A percentile compares a stretch with the other conserved stretches of the same genome.
These are phyloP conservation scores for Calosoma granatense DNA, from an alignment of 1,140 invertebrate species.

Conservation along the genomic window DNA sequence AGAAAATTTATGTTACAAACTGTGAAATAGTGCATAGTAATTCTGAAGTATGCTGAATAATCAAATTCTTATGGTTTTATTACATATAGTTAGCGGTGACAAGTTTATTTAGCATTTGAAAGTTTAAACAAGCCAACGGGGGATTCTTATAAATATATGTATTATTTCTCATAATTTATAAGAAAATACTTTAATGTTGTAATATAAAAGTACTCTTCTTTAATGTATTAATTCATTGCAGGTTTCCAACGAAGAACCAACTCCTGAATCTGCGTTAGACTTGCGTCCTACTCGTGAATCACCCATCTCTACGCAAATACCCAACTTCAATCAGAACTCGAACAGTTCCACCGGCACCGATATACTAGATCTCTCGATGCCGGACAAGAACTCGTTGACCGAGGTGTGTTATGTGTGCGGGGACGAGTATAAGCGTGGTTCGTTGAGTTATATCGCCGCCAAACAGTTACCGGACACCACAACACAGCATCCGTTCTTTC, in stretches of 20 bases:
- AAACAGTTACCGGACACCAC: slow-evolving; percentile 41
- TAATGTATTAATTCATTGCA: no score
- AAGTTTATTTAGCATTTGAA: no score
- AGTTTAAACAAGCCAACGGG: no score
- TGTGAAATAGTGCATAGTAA: no score
- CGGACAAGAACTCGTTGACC: slow-evolving; percentile 79
- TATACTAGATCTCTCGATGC: slow-evolving; percentile 80
- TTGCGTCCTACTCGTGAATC: slow-evolving; percentile 44
- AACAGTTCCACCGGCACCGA: slow-evolving; percentile 42
- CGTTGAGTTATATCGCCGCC: slow-evolving; percentile 52
- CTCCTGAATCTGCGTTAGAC: slow-evolving; percentile 50
- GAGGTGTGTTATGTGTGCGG: slow-evolving; percentile 84
- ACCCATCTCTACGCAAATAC: slow-evolving; percentile 17
- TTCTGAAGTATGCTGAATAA: no score
- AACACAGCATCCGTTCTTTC: slow-evolving; percentile 64
- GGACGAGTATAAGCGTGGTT: slow-evolving; percentile 72
- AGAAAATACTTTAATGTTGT: no score
- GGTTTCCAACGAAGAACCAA: slow-evolving; percentile 18
- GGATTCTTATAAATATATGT: no score
- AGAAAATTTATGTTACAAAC: no score
- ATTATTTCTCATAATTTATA: no score
- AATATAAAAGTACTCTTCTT: no score
- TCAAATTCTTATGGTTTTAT: no score
- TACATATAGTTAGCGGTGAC: no score
- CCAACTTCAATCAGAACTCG: slow-evolving; percentile 28